These are phyloP conservation scores for Antitype chi DNA, from an alignment of 2,888 invertebrate species.

Conservation along the genomic window DNA sequence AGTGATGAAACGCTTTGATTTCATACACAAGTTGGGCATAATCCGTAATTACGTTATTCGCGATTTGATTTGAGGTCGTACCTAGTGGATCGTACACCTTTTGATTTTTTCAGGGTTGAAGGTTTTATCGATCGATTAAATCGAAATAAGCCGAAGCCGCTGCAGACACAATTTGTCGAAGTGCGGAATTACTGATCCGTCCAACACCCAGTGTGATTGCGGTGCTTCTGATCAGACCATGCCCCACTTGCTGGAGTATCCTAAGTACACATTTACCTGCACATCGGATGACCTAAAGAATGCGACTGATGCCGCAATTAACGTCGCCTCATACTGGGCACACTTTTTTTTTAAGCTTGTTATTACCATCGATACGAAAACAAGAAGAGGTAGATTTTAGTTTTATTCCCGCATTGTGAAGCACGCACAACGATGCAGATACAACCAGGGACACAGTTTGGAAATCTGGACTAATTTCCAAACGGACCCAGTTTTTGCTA, in stretches of 20 bases:
- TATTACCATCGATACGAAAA: no score
- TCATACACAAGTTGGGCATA: not conserved
- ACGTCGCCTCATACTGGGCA: not conserved
- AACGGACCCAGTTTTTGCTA: not conserved
- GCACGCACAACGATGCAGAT: not conserved
- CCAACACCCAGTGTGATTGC: not conserved
- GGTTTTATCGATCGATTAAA: no score
- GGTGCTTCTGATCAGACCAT: not conserved
- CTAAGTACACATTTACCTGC: not conserved
- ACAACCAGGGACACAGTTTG: not conserved
- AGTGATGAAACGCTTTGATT: slow-evolving; percentile 14
- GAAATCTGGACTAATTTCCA: not conserved
- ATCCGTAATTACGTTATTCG: not conserved
- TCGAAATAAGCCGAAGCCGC: no score
- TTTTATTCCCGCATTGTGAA: not conserved
- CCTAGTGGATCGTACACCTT: not conserved
- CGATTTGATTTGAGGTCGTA: not conserved
- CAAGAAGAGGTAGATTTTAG: no score
- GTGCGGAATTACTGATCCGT: not conserved
- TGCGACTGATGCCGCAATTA: not conserved
- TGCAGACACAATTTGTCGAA: not conserved
- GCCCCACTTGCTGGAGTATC: not conserved
- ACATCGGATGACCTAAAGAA: not conserved
- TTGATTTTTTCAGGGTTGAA: not conserved
- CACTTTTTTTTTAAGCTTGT: no score